Evolutionary conservation across 2,113 vertebrate species (phyloP).

Genomic region (Lethenteron camtschaticum): DNA sequence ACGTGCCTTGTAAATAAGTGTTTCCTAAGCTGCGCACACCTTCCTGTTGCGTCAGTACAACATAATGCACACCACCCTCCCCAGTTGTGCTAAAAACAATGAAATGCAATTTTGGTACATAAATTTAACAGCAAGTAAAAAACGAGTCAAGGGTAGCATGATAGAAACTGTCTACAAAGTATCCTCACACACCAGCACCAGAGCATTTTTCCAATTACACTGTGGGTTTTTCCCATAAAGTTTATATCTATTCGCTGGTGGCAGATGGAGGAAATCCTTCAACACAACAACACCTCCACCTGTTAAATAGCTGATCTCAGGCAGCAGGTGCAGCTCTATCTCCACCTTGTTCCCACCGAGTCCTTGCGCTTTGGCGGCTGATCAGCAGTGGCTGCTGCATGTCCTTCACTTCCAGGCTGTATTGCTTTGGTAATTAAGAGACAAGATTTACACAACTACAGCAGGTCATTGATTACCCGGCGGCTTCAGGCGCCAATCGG

Average conservation of each 20-base stretch:
- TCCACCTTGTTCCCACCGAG: neutral
- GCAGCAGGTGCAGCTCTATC: slow-evolving; percentile 18
- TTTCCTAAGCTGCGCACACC: no score
- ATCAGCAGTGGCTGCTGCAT: slow-evolving; percentile 25
- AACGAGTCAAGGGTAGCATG: neutral
- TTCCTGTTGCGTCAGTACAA: no score
- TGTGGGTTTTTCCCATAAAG: no score
- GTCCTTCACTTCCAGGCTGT: slow-evolving; percentile 18
- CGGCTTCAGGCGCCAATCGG: no score
- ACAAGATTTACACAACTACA: no score
- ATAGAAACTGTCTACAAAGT: no score
- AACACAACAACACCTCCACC: slow-evolving; percentile 13
- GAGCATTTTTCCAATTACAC: no score
- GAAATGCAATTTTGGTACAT: neutral
- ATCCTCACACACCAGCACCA: no score
- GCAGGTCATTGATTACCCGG: neutral
- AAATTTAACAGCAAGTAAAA: neutral
- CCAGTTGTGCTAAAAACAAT: neutral
- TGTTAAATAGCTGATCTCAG: slow-evolving; percentile 25
- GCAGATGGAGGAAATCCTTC: no score
- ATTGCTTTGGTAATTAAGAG: slow-evolving; percentile 16
- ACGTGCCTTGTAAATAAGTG: no score
- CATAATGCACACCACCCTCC: neutral
- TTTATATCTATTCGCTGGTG: no score
- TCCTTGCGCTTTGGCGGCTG: slow-evolving; percentile 19